Evolutionary conservation across 2,888 invertebrate species (phyloP).

Genomic region (Tholera decimalis): DNA sequence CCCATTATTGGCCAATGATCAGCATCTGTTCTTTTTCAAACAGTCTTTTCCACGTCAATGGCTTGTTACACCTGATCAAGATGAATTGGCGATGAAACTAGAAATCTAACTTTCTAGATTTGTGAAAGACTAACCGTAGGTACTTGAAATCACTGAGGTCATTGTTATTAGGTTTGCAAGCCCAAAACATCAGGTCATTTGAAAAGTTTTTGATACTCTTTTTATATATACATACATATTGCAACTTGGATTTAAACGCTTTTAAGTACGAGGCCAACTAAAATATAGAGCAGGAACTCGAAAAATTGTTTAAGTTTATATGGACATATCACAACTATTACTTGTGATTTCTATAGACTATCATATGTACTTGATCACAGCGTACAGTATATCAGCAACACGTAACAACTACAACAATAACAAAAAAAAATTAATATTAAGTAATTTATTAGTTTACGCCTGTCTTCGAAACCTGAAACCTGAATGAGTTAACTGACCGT

Average conservation of each 20-base stretch:
- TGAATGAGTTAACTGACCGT: neutral
- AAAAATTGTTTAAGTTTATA: too few species aligned
- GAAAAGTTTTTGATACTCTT: too few species aligned
- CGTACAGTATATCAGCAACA: too few species aligned
- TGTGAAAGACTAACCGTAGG: neutral
- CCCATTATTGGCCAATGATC: neutral
- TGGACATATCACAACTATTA: too few species aligned
- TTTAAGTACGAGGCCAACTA: too few species aligned
- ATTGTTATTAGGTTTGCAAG: too few species aligned
- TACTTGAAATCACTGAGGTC: neutral
- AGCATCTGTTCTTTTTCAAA: neutral
- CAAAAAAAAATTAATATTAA: neutral
- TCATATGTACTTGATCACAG: too few species aligned
- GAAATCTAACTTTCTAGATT: neutral
- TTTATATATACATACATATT: too few species aligned
- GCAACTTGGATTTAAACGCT: too few species aligned
- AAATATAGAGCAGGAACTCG: too few species aligned
- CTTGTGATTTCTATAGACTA: too few species aligned
- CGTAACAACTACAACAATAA: neutral
- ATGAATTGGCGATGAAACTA: neutral
- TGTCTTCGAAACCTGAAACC: slow-evolving; percentile 15
- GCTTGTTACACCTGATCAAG: neutral
- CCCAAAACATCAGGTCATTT: too few species aligned
- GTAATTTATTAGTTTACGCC: slow-evolving; percentile 1
- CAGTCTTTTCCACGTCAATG: neutral